Evolutionary conservation across 2,888 invertebrate species (phyloP).

Genomic region (Gymnoscelis rufifasciata): DNA sequence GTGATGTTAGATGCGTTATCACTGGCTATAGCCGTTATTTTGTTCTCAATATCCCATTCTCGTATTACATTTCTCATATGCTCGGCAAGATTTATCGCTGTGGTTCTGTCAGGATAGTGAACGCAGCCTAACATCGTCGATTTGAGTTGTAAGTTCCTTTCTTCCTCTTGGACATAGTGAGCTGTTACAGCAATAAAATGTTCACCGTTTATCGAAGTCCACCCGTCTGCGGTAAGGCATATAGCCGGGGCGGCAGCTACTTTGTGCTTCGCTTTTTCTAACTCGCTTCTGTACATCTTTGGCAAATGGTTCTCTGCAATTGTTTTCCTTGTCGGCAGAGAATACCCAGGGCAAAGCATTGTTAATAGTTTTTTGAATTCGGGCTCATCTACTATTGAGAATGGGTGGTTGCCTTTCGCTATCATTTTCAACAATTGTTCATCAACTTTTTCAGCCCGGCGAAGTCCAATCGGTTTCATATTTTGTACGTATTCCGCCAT

Average conservation of each 20-base stretch:
- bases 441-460: no score
- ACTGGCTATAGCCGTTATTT: background rate
- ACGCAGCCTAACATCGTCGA: background rate
- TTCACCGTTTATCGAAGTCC: background rate
- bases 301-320: background rate
- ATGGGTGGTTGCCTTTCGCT: background rate
- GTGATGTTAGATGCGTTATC: background rate
- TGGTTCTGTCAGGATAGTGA: background rate
- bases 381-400: background rate
- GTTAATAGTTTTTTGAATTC: background rate
- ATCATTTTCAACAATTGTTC: background rate
- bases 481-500: no score
- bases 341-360: background rate
- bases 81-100: background rate
- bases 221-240: background rate
- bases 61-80: background rate
- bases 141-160: background rate
- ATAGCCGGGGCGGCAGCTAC: background rate
- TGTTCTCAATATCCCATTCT: background rate
- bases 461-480: no score
- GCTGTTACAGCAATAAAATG: background rate
- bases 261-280: background rate
- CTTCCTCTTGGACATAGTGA: background rate
- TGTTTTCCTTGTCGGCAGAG: background rate
- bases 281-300: background rate